A percentile compares a stretch with the other conserved stretches of the same genome.
Conservation (phyloP, 53 echinoderm and acorn worm species). For the Luidia sarsii region DNA sequence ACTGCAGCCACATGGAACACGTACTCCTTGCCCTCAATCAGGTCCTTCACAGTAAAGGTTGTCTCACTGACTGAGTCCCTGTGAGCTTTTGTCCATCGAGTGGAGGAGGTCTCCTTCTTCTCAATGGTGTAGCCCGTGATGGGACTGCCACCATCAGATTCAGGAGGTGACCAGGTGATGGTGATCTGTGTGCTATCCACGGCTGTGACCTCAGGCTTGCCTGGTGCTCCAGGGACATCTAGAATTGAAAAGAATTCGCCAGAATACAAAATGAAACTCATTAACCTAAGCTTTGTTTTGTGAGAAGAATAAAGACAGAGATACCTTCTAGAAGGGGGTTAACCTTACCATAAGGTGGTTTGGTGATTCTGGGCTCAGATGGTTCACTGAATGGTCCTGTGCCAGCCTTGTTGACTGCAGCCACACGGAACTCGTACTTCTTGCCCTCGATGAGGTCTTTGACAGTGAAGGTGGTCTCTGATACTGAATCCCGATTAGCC, state of each 20-base stretch:
- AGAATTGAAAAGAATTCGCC: not conserved
- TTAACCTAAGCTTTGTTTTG: not conserved
- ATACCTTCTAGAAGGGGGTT: no score
- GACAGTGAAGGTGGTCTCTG: conserved; percentile 68
- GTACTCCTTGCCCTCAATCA: conserved; percentile 69
- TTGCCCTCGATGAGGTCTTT: conserved; percentile 79
- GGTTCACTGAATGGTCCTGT: conserved; percentile 82
- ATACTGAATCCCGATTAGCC: conserved; percentile 64
- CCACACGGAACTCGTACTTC: conserved; percentile 82
- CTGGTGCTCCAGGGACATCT: conserved; percentile 82
- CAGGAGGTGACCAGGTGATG: conserved; percentile 73
- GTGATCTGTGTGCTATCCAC: conserved; percentile 71
- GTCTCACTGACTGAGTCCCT: conserved; percentile 59
- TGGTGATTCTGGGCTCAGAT: conserved; percentile 72
- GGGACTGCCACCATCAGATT: conserved; percentile 69
- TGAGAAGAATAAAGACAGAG: no score
- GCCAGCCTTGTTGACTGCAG: conserved; percentile 92
- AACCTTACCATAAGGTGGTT: conserved; percentile 96
- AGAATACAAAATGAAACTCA: not conserved
- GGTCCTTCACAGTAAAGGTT: conserved; percentile 55
- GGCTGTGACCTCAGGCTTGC: conserved; percentile 65
- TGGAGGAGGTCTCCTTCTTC: conserved; percentile 60
- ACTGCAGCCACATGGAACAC: conserved; percentile 72
- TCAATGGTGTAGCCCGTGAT: conserved; percentile 75
- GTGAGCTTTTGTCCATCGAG: conserved; percentile 59